Conservation (phyloP, 2,113 vertebrate genomes). For the Herpailurus yagouaroundi region DNA sequence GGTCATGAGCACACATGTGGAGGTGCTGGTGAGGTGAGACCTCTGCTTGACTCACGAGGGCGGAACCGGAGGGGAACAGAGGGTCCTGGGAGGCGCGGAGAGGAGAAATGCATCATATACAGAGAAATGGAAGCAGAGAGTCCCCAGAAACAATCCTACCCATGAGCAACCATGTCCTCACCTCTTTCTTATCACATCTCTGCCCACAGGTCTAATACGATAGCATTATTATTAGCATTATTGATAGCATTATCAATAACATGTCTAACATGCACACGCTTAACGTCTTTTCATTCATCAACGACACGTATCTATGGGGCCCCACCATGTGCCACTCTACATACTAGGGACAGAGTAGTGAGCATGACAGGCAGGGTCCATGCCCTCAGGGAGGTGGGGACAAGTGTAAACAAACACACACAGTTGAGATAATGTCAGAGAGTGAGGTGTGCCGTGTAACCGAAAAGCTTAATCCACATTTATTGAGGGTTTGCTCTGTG, state of each 20-base stretch:
- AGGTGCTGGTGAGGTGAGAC: background rate
- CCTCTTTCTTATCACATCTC: background rate
- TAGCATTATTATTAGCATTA: background rate
- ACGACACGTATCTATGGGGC: accelerated
- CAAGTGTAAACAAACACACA: background rate
- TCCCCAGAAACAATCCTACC: background rate
- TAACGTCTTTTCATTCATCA: background rate
- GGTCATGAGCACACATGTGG: background rate
- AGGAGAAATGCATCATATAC: background rate
- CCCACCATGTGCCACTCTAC: background rate
- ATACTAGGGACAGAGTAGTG: background rate
- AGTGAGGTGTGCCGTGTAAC: background rate
- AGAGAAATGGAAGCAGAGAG: background rate
- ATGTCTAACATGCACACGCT: background rate
- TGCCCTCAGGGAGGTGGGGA: background rate
- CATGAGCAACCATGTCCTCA: background rate
- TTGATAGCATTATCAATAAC: no score
- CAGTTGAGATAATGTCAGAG: background rate
- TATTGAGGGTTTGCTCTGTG: background rate
- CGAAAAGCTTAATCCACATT: background rate
- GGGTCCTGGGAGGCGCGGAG: background rate
- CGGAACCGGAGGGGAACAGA: background rate
- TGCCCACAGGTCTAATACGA: background rate
- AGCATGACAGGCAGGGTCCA: background rate
- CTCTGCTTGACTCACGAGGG: background rate